Evolutionary conservation across 2,797 vertebrate species (phyloP), one percentile per base, ranked within the genome.

Genomic region (Sebastes ruberrimus): DNA sequence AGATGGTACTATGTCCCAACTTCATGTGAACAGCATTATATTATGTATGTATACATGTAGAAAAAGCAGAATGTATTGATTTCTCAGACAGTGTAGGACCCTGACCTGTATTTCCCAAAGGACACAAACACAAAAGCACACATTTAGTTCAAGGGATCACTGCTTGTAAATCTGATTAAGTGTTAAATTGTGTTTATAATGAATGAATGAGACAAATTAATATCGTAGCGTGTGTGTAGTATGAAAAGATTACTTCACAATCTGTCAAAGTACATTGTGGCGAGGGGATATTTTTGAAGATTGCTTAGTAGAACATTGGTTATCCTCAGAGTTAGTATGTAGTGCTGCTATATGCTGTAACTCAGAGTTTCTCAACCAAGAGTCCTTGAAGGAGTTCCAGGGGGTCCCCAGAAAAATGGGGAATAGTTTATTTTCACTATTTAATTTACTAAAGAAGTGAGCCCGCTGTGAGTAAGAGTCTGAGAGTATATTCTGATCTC

Each of bases 1-100:
- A 92, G 89, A 86, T 87, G 88, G 89, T 89, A 87, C 83, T 84
- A 53, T 81, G 71, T 79, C 57, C 23, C 76, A 78, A 13, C 56
- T 76, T 79, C n/a, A 8, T 71, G 38, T 65, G 23, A 76, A 65
- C 49, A 11, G 7, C 9, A 23, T n/a, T 13, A 59, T 56, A 60
- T 56, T 6, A 46, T 53, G 7, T 35, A 10, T 22, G 20, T 53
- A 53, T 53, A n/a, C 6, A 57, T 2, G 25, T 1, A 28, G 27
- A 75, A 13, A 59, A 64, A 59, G 32, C 59, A 32, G 28, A 60
- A 27, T 18, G 10, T 4, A 76, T 32, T 60, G 71, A 76, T 55
- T 60, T 13, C 2, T 71, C 27, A n/a, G 8, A 52, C 8, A 49
- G 35, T 56, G 35, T 42, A 4, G 27, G 56, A 35, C 22, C 14